phyloP scores from a whole-genome alignment of 2,113 vertebrate species.

The Ardeotis arabs region DNA sequence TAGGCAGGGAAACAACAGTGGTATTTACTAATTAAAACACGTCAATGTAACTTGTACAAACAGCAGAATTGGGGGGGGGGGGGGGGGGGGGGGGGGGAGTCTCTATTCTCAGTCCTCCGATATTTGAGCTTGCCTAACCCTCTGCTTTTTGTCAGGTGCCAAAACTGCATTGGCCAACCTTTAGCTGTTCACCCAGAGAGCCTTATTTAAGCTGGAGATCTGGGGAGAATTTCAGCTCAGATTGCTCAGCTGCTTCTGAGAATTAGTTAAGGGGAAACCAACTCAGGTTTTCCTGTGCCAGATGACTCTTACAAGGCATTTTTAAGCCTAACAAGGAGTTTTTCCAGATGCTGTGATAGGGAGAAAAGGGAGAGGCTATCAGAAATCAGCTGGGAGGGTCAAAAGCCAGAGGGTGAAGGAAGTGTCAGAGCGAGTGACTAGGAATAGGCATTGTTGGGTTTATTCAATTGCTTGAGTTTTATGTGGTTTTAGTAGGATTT shows the following conservation, averaged over 20 bases:
- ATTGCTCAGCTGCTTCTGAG: background rate
- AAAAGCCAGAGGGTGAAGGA: background rate
- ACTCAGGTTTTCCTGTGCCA: background rate
- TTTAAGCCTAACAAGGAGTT: background rate
- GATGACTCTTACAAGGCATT: background rate
- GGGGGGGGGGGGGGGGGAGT: background rate
- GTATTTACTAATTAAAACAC: conserved; percentile 65
- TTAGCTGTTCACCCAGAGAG: background rate
- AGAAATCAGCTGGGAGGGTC: background rate
- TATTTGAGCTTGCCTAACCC: conserved; percentile 5
- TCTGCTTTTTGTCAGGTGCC: conserved; percentile 28
- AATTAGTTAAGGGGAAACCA: background rate
- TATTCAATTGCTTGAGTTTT: background rate
- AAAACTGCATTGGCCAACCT: conserved; percentile 15
- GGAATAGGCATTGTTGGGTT: background rate
- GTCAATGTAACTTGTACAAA: conserved; percentile 45
- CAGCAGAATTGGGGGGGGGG: background rate
- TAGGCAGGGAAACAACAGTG: conserved; percentile 56
- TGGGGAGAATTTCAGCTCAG: conserved; percentile 19
- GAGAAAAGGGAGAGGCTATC: background rate
- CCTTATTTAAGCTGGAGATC: background rate
- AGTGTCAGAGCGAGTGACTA: background rate
- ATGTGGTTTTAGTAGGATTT: background rate
- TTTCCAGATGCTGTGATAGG: background rate
- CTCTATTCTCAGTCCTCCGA: background rate